These are phyloP conservation scores for Bradypodion pumilum DNA, from an alignment of 2,797 vertebrate species.

Conservation along the genomic window DNA sequence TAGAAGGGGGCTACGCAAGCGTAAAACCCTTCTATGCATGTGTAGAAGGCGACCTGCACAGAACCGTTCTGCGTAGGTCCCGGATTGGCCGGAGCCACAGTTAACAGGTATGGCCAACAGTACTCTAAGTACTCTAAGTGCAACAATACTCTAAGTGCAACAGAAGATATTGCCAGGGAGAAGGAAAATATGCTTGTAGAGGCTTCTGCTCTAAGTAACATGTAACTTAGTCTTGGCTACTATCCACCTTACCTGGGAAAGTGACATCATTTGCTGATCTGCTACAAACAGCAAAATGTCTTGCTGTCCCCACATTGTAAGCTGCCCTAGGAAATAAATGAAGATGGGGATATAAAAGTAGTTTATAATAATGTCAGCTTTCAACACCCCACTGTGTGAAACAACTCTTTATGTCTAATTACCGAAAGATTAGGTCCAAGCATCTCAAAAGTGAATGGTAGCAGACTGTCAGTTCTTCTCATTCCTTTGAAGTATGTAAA, in stretches of 20 bases:
- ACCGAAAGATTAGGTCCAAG: too few relatives aligned
- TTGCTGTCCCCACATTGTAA: neutral
- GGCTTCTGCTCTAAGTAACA: neutral
- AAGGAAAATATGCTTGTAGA: neutral
- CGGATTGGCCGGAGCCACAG: too few relatives aligned
- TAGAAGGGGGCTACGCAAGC: too few relatives aligned
- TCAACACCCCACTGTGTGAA: too few relatives aligned
- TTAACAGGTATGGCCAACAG: too few relatives aligned
- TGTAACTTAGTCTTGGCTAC: neutral
- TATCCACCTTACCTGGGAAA: neutral
- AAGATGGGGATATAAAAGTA: too few relatives aligned
- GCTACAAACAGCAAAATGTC: neutral
- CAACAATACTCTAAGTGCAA: neutral
- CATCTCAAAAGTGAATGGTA: neutral
- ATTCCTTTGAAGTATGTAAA: neutral
- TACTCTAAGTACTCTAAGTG: too few relatives aligned
- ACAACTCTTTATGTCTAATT: too few relatives aligned
- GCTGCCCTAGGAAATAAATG: neutral
- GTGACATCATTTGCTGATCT: neutral
- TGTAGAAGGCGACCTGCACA: too few relatives aligned
- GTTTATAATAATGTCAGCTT: too few relatives aligned
- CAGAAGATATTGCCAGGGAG: neutral
- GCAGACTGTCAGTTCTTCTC: neutral
- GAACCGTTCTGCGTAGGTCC: too few relatives aligned
- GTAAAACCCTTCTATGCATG: too few relatives aligned